These are phyloP conservation scores for Epizoanthus illoricatus DNA, from an alignment of 92 coral and sea anemone species.

Conservation along the genomic window DNA sequence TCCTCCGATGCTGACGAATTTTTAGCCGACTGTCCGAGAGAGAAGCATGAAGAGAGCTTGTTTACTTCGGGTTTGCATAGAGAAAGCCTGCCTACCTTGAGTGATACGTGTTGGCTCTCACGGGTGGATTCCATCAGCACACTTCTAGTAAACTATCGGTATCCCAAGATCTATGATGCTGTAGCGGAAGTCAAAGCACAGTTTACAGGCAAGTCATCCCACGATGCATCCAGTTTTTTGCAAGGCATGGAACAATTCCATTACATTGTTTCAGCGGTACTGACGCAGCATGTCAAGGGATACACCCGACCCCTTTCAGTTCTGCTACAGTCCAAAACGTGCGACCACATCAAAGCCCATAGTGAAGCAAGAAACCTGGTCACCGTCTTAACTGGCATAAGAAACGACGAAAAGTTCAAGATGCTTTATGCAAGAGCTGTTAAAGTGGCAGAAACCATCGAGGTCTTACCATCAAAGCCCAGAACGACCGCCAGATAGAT, in stretches of 20 bases:
- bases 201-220: slow-evolving; percentile 45
- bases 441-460: slow-evolving; percentile 38
- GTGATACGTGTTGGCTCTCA: slow-evolving; percentile 14
- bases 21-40: slow-evolving; percentile 13
- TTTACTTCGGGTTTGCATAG: background rate
- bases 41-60: slow-evolving; percentile 12
- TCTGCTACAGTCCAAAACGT: slow-evolving; percentile 39
- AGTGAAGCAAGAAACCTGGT: slow-evolving; percentile 39
- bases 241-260: slow-evolving; percentile 43
- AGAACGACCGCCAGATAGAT: slow-evolving; percentile 45
- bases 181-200: slow-evolving; percentile 32
- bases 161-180: slow-evolving; percentile 23
- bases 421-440: slow-evolving; percentile 37
- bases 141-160: slow-evolving; percentile 24
- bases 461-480: slow-evolving; percentile 50
- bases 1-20: slow-evolving; percentile 35
- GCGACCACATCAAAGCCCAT: slow-evolving; percentile 49
- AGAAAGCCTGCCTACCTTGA: background rate
- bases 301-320: slow-evolving; percentile 50
- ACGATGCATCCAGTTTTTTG: slow-evolving; percentile 41
- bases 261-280: slow-evolving; percentile 26
- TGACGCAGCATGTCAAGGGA: slow-evolving; percentile 40
- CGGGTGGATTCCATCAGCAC: slow-evolving; percentile 43
- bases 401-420: slow-evolving; percentile 45
- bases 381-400: slow-evolving; percentile 23